Evolutionary conservation across 2,888 invertebrate genomes (phyloP).

Genomic region (Mamestra brassicae): DNA sequence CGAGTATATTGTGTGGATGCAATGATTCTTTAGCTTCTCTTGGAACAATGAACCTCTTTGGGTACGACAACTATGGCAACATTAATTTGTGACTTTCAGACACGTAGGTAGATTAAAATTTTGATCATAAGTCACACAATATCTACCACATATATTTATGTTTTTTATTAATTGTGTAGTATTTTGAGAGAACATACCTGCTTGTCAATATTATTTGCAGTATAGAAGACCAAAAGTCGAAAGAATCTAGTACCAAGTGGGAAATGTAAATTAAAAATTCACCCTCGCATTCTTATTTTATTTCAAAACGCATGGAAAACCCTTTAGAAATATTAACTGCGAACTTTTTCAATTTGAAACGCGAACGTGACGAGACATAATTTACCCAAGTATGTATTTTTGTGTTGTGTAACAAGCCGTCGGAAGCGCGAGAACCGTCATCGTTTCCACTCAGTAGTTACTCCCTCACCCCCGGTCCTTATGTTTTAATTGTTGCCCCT

Average conservation of each 20-base stretch:
- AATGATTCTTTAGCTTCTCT: background rate
- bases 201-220: background rate
- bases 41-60: background rate
- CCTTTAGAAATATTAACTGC: slow-evolving; percentile 62
- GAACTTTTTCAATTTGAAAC: slow-evolving; percentile 68
- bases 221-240: slow-evolving; percentile 3
- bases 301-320: slow-evolving; percentile 56
- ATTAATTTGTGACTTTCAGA: background rate
- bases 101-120: background rate
- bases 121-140: background rate
- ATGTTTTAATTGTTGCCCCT: slow-evolving; percentile 88
- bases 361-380: slow-evolving; percentile 81
- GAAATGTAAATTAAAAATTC: slow-evolving; percentile 50
- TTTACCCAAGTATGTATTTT: slow-evolving; percentile 83
- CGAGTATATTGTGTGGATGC: background rate
- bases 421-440: slow-evolving; percentile 77
- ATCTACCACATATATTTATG: background rate
- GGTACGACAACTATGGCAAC: too few relatives aligned
- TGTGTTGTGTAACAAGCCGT: slow-evolving; percentile 75
- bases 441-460: slow-evolving; percentile 87
- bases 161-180: background rate
- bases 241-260: slow-evolving; percentile 30
- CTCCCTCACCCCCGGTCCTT: slow-evolving; percentile 81
- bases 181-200: too few relatives aligned
- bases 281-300: slow-evolving; percentile 44